Evolutionary conservation across 2,888 invertebrate species (phyloP).

Genomic region (Heliothis peltigera): DNA sequence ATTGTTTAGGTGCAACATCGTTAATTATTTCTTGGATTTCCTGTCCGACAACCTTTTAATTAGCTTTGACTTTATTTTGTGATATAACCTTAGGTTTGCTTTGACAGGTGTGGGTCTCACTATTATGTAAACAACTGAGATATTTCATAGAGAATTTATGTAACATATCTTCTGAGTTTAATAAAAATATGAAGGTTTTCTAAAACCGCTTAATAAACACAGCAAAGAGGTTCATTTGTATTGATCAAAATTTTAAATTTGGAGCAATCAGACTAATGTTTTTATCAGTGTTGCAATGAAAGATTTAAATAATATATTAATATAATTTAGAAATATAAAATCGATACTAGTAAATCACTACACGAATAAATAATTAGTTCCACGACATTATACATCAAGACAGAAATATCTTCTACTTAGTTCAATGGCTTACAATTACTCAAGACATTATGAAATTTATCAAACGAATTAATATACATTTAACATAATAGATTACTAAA

Average conservation of each 20-base stretch:
- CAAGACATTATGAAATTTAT: slow-evolving; percentile 25
- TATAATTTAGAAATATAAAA: too few species aligned
- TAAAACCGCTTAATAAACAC: too few species aligned
- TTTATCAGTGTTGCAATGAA: too few species aligned
- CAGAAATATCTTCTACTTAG: slow-evolving; percentile 10
- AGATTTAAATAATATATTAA: too few species aligned
- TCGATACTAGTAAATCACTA: too few species aligned
- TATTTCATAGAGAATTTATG: background rate
- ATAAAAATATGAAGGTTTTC: background rate
- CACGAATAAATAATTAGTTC: background rate
- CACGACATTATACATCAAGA: slow-evolving; percentile 5
- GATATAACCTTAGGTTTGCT: slow-evolving; percentile 22
- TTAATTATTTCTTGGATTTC: slow-evolving; percentile 57
- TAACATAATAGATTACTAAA: slow-evolving; percentile 48
- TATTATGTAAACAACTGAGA: background rate
- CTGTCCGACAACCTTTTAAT: slow-evolving; percentile 48
- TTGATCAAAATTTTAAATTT: too few species aligned
- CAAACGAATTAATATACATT: slow-evolving; percentile 22
- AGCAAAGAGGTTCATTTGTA: too few species aligned
- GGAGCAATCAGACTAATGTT: too few species aligned
- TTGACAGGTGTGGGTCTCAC: slow-evolving; percentile 11
- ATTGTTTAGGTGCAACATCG: slow-evolving; percentile 61
- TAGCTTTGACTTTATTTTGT: slow-evolving; percentile 35
- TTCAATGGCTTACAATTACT: slow-evolving; percentile 33
- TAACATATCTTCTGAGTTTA: background rate